Evolutionary conservation across 2,888 invertebrate genomes (phyloP).

Genomic region (Pristionchus exspectatus): DNA sequence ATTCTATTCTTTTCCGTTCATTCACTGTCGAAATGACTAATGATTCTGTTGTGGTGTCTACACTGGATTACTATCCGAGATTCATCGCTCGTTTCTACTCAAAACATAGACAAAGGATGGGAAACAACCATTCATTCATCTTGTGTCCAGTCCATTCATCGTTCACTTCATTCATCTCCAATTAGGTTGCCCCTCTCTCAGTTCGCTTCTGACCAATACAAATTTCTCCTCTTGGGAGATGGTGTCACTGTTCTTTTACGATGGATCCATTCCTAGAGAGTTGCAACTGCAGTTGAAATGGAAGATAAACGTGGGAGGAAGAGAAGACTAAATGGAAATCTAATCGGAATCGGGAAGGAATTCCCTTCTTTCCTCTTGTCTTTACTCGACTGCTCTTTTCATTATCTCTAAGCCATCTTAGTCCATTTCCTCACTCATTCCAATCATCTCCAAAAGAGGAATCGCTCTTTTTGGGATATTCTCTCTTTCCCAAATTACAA

Average conservation of each 20-base stretch:
- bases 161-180: conserved; percentile 20
- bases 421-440: conserved; percentile 16
- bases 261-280: background rate
- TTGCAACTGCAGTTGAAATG: conserved; percentile 10
- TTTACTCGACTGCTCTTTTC: conserved; percentile 15
- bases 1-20: background rate
- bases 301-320: background rate
- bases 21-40: background rate
- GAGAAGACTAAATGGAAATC: background rate
- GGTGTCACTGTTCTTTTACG: conserved; percentile 16
- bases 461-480: background rate
- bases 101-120: background rate
- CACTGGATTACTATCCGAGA: background rate
- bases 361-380: background rate
- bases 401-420: conserved; percentile 24
- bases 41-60: background rate
- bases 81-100: background rate
- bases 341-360: background rate
- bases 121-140: background rate
- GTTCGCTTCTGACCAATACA: background rate
- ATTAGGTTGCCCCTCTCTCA: background rate
- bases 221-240: background rate
- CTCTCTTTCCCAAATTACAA: background rate
- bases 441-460: background rate
- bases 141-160: background rate